Conservation (phyloP, 2,113 vertebrate genomes). For the Gorsachius goisagi region DNA sequence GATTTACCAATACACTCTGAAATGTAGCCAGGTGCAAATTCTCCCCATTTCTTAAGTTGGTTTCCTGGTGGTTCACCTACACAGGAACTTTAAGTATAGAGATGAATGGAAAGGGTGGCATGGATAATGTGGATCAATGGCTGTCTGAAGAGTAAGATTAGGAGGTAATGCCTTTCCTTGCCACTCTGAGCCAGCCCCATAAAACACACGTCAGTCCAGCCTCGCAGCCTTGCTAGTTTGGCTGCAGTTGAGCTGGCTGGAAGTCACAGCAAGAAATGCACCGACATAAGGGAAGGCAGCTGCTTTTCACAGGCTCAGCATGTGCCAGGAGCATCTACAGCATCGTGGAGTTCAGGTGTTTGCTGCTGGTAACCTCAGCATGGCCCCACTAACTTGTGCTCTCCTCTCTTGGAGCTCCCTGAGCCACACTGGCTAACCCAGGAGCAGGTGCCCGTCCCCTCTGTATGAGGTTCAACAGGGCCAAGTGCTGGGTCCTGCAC, state of each 20-base stretch:
- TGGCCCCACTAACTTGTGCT: fast-evolving
- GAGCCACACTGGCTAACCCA: neutral
- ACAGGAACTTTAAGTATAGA: neutral
- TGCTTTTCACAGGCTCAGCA: fast-evolving
- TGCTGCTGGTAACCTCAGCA: neutral
- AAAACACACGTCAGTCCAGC: neutral
- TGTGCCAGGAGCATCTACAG: neutral
- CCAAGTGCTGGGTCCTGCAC: no score
- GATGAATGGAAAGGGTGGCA: neutral
- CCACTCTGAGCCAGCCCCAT: neutral
- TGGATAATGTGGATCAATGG: neutral
- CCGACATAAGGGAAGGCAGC: neutral
- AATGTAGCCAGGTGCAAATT: neutral
- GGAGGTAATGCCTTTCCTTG: neutral
- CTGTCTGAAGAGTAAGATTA: neutral
- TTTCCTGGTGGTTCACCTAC: constrained; percentile 1
- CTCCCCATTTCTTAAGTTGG: neutral
- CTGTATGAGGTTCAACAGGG: no score
- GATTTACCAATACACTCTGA: neutral
- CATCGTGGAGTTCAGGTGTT: fast-evolving
- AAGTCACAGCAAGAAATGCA: neutral
- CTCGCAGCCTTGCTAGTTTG: neutral
- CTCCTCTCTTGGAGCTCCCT: neutral
- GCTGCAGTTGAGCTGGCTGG: neutral
- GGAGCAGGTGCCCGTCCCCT: neutral